A percentile compares a stretch with the other conserved stretches of the same genome.
These are phyloP conservation scores for Meda fulgida DNA, from an alignment of 2,797 vertebrate genomes.

Conservation along the genomic window DNA sequence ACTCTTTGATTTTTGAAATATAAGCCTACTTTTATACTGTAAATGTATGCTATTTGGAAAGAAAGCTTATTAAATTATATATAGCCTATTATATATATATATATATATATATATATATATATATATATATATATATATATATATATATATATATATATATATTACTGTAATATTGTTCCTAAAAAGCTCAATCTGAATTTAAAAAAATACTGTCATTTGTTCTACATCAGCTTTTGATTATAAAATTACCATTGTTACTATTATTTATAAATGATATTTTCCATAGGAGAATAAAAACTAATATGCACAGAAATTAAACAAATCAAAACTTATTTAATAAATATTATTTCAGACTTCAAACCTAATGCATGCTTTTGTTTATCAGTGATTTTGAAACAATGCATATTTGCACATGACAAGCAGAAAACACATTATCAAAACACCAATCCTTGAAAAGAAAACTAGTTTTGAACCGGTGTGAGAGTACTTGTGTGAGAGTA, in stretches of 20 bases:
- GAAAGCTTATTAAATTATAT: background rate
- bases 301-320: background rate
- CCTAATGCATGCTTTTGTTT: background rate
- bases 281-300: background rate
- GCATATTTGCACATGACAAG: background rate
- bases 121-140: too few species aligned
- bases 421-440: conserved; percentile 11
- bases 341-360: background rate
- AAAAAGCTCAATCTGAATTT: background rate
- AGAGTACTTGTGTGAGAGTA: conserved; percentile 73
- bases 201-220: background rate
- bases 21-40: background rate
- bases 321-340: background rate
- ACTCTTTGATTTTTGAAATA: background rate
- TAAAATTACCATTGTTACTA: background rate
- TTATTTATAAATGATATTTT: background rate
- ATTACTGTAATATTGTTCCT: background rate
- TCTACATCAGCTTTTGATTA: background rate
- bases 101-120: too few species aligned
- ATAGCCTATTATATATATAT: too few species aligned
- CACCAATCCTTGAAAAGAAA: conserved; percentile 73
- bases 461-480: conserved; percentile 68
- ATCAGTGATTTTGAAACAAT: conserved; percentile 1
- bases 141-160: background rate
- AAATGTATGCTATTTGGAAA: background rate